Conservation (phyloP, 2,888 invertebrate genomes). For the Trichogramma dendrolimi region DNA sequence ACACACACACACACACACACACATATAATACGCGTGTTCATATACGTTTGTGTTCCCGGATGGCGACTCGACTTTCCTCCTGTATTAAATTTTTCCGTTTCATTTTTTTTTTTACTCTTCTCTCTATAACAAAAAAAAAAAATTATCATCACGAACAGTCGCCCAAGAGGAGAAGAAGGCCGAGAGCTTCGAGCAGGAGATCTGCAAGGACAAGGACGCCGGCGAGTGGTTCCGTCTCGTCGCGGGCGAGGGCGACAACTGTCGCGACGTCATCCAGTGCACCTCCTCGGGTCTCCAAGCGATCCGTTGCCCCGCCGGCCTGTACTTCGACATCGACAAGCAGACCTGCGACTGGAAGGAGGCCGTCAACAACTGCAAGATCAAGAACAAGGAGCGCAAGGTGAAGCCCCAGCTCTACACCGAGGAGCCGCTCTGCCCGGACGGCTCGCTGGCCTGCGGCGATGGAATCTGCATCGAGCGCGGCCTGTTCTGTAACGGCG, state of each 20-base stretch:
- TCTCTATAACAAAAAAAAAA: background rate
- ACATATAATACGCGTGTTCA: too few species aligned
- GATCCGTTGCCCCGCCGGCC: slow-evolving; percentile 86
- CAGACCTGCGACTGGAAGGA: slow-evolving; percentile 95
- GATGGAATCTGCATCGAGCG: slow-evolving; percentile 82
- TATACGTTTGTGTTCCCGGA: slow-evolving; percentile 11
- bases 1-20: too few species aligned
- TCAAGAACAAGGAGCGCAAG: slow-evolving; percentile 84
- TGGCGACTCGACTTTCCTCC: slow-evolving; percentile 21
- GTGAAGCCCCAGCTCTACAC: slow-evolving; percentile 82
- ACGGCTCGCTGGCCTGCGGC: slow-evolving; percentile 82
- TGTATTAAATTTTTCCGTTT: background rate
- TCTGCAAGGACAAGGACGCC: slow-evolving; percentile 91
- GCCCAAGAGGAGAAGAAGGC: slow-evolving; percentile 71
- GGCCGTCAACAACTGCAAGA: slow-evolving; percentile 87
- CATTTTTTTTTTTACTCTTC: background rate
- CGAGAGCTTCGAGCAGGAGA: slow-evolving; percentile 81
- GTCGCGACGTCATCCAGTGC: slow-evolving; percentile 92
- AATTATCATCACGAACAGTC: background rate
- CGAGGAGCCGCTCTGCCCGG: slow-evolving; percentile 84
- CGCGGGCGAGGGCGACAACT: slow-evolving; percentile 85
- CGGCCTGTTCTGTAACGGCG: slow-evolving; percentile 89
- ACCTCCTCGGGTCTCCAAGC: slow-evolving; percentile 91
- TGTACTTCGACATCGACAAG: slow-evolving; percentile 90
- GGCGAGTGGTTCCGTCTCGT: slow-evolving; percentile 92